Evolutionary conservation across 1,140 invertebrate genomes (phyloP).

Genomic region (Drosophila quadrilineata): DNA sequence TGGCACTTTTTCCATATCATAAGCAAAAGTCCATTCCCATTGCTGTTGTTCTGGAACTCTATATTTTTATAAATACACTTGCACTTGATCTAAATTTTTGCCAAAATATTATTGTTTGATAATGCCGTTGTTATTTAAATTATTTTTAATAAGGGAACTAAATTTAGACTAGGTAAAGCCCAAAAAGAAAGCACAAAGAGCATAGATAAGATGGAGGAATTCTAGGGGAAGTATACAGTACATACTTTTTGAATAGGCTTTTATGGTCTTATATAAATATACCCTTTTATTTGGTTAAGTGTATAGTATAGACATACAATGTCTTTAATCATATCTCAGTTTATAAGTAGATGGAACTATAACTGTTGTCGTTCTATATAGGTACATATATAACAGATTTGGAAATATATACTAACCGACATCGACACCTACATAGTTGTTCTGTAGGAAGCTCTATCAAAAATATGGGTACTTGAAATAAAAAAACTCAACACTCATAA

Average conservation of each 20-base stretch:
- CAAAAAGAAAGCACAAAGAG: too few relatives aligned
- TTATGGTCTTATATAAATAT: too few relatives aligned
- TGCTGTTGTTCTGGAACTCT: constrained; percentile 24
- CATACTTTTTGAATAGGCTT: too few relatives aligned
- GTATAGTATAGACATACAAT: constrained; percentile 18
- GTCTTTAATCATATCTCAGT: constrained; percentile 42
- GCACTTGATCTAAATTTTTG: constrained; percentile 8
- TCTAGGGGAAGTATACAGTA: too few relatives aligned
- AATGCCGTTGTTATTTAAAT: constrained; percentile 12
- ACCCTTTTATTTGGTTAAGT: neutral
- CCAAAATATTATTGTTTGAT: constrained; percentile 14
- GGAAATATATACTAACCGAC: neutral
- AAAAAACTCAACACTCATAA: constrained; percentile 18
- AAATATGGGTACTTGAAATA: constrained; percentile 12
- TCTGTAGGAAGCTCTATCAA: constrained; percentile 24
- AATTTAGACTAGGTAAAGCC: too few relatives aligned
- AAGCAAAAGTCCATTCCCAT: too few relatives aligned
- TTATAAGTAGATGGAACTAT: constrained; percentile 34
- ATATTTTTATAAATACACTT: constrained; percentile 2
- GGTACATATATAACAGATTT: constrained; percentile 13
- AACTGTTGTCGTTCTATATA: constrained; percentile 3
- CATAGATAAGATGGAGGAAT: too few relatives aligned
- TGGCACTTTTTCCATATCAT: constrained; percentile 30
- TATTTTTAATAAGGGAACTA: constrained; percentile 23
- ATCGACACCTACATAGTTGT: neutral